These are phyloP conservation scores for Chelonia mydas DNA, from an alignment of 2,797 vertebrate species.

Conservation along the genomic window DNA sequence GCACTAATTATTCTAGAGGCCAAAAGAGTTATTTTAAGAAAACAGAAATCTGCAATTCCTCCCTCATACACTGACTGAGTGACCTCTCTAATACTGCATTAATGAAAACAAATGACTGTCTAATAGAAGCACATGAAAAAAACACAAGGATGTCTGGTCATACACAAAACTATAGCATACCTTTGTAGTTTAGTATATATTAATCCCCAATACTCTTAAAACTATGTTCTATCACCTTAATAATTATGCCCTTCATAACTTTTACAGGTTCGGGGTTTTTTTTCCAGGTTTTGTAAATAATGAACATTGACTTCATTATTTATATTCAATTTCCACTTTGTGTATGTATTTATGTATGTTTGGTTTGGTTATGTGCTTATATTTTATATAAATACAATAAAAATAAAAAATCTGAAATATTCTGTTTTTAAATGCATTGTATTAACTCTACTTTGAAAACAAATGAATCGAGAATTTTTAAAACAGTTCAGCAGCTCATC, in stretches of 20 bases:
- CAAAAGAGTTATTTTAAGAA: neutral
- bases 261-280: neutral
- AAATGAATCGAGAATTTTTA: conserved; percentile 41
- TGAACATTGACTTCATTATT: neutral
- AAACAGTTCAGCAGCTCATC: conserved; percentile 26
- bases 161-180: neutral
- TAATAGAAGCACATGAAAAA: neutral
- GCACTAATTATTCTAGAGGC: neutral
- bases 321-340: neutral
- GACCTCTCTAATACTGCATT: neutral
- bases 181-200: neutral
- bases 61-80: neutral
- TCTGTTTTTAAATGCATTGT: conserved; percentile 46
- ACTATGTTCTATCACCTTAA: neutral
- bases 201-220: neutral
- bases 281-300: neutral
- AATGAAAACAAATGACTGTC: neutral
- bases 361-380: neutral
- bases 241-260: neutral
- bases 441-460: conserved; percentile 31
- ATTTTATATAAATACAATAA: neutral
- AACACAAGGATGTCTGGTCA: neutral
- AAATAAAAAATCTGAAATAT: neutral
- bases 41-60: neutral
- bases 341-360: neutral